Conservation (phyloP, 2,797 vertebrate species). For the Kryptolebias ocellatus region DNA sequence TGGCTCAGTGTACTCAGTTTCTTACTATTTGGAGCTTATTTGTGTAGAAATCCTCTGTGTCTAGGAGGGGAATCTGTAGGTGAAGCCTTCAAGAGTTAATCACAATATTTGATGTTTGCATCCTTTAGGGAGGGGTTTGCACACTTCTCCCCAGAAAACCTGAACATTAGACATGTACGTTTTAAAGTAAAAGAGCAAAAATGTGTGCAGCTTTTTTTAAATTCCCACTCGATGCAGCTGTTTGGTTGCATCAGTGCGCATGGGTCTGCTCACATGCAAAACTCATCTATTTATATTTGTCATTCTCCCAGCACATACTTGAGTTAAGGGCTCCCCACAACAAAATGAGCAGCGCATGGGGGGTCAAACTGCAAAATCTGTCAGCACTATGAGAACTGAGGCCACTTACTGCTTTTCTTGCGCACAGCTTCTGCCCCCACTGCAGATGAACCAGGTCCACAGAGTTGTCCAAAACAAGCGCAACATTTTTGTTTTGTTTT, state of each 20-base stretch:
- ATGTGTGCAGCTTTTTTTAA: no score
- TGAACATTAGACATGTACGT: neutral
- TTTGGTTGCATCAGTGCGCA: slow-evolving; percentile 37
- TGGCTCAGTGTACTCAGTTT: slow-evolving; percentile 58
- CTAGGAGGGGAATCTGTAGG: slow-evolving; percentile 52
- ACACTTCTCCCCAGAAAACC: slow-evolving; percentile 1
- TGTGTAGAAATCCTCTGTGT: slow-evolving; percentile 44
- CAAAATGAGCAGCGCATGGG: neutral
- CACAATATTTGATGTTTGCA: slow-evolving; percentile 42
- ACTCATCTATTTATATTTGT: slow-evolving; percentile 5
- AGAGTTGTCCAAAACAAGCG: slow-evolving; percentile 62
- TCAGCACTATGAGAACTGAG: slow-evolving; percentile 2
- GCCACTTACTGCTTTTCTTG: slow-evolving; percentile 82
- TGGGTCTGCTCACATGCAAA: neutral
- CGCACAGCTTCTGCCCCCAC: slow-evolving; percentile 66
- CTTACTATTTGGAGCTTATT: slow-evolving; percentile 36
- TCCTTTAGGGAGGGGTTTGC: neutral
- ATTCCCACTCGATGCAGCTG: slow-evolving; percentile 19
- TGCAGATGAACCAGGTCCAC: slow-evolving; percentile 78
- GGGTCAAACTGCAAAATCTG: neutral
- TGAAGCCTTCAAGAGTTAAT: slow-evolving; percentile 33
- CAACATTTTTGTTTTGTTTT: slow-evolving; percentile 56
- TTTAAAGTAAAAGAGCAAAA: neutral
- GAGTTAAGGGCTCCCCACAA: neutral
- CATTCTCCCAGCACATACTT: slow-evolving; percentile 7